Base-by-base conservation (phyloP, 2,113 vertebrate species). In the Cervus canadensis region DNA sequence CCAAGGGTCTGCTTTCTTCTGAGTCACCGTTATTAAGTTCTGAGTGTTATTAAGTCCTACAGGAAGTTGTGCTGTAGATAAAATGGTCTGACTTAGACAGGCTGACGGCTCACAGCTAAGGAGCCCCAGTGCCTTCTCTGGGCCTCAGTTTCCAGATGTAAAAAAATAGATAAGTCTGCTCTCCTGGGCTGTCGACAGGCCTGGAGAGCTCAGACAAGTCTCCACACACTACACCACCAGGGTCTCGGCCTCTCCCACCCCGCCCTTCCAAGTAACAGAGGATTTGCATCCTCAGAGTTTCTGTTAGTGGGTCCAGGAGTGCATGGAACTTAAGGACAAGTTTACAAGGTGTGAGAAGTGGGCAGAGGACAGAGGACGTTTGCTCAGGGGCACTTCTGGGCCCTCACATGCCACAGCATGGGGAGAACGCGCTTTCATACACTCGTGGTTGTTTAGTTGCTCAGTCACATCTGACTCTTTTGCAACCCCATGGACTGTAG, bases 371-470 rank as follows among this genome's bases (percentile, higher is more conserved):
- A 6, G 43, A 62, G 23, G 19, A 57, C 26, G 56, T 81, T 21
- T 59, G 15, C 43, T 48, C 13, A 19, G 56, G 15, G 10, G 36
- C 4, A 13, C 33, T 79, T 94, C 59, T 59, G 6, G 6, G n/a
- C 19, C 30, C 17, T 54, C 71, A 36, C 16, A 6, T 33, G 50
- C 36, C 9, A 26, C 57, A 79, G 6, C 14, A 3, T 0, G 10
- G 36, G 11, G 10, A 40, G 48, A 48, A 40, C 8, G 30, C 26
- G 9, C 30, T 62, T 87, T 56, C 3, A 21, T n/a, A 45, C 64
- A 21, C 15, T 9, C 6, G 6, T 7, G 21, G 23, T 26, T 7
- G 36, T 43, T 14, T 1, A 25, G 0, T 43, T 3, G 0, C 23
- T 76, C 36, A 76, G 36, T 14, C 71, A 25, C 11, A 26, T 43